Evolutionary conservation across 2,113 vertebrate species (phyloP).

Genomic region (Hypanus sabinus): DNA sequence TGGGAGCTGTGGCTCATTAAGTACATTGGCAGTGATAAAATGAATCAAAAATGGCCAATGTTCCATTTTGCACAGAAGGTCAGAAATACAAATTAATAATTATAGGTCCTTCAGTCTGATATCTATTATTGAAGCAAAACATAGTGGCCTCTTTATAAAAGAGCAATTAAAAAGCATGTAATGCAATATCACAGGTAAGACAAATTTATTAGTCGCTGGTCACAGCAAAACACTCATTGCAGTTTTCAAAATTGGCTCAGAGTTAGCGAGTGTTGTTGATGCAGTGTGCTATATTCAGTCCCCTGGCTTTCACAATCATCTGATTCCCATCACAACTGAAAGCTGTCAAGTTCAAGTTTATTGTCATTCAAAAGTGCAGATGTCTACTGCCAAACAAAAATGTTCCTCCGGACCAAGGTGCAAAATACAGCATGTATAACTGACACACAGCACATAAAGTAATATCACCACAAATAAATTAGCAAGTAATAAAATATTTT

Average conservation of each 20-base stretch:
- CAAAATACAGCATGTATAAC: no score
- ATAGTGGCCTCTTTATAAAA: background rate
- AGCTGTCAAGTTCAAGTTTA: background rate
- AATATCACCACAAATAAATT: no score
- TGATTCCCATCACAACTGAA: background rate
- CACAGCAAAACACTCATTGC: background rate
- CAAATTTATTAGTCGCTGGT: background rate
- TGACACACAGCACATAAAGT: no score
- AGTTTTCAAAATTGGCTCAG: background rate
- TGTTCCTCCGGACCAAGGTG: no score
- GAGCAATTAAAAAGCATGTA: slow-evolving; percentile 2
- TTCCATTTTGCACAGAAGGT: background rate
- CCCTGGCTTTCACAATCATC: slow-evolving; percentile 4
- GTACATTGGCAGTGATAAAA: background rate
- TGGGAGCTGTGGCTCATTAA: slow-evolving; percentile 1
- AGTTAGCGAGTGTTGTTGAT: background rate
- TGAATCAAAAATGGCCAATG: background rate
- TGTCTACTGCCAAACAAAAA: no score
- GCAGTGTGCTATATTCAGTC: background rate
- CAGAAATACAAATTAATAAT: background rate
- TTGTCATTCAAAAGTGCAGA: no score
- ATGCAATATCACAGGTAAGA: background rate
- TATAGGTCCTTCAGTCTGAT: background rate
- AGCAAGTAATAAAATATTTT: no score
- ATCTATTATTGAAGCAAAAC: background rate